Base-by-base conservation (phyloP, 1,140 invertebrate genomes). In the Holotrichia oblita region DNA sequence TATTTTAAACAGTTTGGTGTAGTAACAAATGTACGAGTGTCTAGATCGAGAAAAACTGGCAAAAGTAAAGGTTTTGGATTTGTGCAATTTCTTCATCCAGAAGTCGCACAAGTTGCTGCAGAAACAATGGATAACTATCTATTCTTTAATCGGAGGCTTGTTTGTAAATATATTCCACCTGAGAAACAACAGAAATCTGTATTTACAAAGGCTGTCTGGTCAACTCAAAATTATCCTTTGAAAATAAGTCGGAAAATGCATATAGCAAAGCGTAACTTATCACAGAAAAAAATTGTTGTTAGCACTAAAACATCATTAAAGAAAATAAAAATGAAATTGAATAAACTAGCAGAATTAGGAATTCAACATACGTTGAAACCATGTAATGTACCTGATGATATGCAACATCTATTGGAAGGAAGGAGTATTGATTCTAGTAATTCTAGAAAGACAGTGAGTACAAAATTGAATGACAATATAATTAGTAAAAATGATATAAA, bases 71-170 rank as follows among this genome's bases (percentile, higher is more conserved):
- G 97, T 2, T 97, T 92, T 89, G 98, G 93, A 3, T 99, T 94
- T 87, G 89, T 99, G 2, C 94, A 98, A 86, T 99, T 99, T 86
- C 82, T 89, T 81, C 88, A 92, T 79, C 89, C 91, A 40, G 92
- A 95, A 82, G 97, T 99, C n/a, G 97, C 97, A 0, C 90, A 97
- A 88, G 93, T 99, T 84, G 97, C 94, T 7, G 96, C 97, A n/a
- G 94, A 98, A 81, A 94, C 96, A 0, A 99, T 98, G 97, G 95
- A 99, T 85, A 98, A 98, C 88, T 99, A 99, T 88, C 87, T 99
- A 0, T 97, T 99, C 95, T 95, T 93, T 85, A 91, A 94, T 73
- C 91, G 91, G 86, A 85, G 95, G 17, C 80, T 96, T 8, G 93
- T 94, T 89, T 92, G 89, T 90, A 83, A 83, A 79, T 84, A 77